Evolutionary conservation across 2,888 invertebrate species (phyloP), one percentile per base, ranked within the genome.

Genomic region (Caenorhabditis japonica): DNA sequence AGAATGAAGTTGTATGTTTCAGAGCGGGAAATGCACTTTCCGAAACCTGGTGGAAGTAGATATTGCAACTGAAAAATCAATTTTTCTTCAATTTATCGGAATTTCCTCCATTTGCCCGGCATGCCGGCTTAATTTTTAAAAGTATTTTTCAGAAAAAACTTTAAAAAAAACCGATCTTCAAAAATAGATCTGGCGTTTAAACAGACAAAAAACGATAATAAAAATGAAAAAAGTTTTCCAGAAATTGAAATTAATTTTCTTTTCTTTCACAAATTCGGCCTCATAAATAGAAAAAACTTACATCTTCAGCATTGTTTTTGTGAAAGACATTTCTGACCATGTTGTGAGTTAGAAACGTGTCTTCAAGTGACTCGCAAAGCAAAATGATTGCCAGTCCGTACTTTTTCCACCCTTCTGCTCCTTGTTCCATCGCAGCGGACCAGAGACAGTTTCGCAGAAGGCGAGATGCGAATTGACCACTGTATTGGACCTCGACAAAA

Each of bases 331-430:
- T 36, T 2, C 58, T 21, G 0, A 59, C 33, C 56, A 71, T 62
- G 39, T 71, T 62, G 17, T 53, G 62, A 19, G 56, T 62, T 4
- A 71, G 34, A 25, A 71, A 71, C 2, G 56, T 30, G 5, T 51
- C 52, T 30, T 51, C 56, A 7, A 56, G 13, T 3, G 36, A 10
- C n/a, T 53, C 56, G 17, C 58, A 56, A 0, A 71, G 25, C 12
- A 21, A n/a, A 0, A 61, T 21, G 12, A 62, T 38, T 2, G 62
- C 34, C 10, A 53, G 8, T 15, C 41, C 71, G 30, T 59, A 71
- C 46, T 71, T 62, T 12, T 51, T 41, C 56, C 56, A 71, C 17
- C 46, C 56, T n/a, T 58, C 52, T 2, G 41, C 13, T 13, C 53
- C 71, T 21, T 52, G 25, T 30, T 41, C 38, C 5, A 33, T 17